phyloP scores from a whole-genome alignment of 2,113 vertebrate genomes.

The Cephalopholis sonnerati region DNA sequence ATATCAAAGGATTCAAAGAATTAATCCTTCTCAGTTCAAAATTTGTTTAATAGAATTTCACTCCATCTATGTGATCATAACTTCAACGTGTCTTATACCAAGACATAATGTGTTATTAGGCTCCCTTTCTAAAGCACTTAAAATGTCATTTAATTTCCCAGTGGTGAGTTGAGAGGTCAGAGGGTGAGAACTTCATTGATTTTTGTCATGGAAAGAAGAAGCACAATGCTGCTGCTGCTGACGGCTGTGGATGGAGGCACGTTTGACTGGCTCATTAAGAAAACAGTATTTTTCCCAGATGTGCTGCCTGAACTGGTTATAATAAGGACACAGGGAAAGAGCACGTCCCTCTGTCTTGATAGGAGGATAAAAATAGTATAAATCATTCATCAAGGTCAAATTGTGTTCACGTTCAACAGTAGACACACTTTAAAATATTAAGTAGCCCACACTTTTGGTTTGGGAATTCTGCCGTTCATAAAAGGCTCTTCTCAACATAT shows the following conservation, averaged over 20 bases:
- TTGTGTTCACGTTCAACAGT: conserved; percentile 30
- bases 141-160: conserved; percentile 59
- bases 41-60: not conserved
- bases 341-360: conserved; percentile 37
- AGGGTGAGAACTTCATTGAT: conserved; percentile 52
- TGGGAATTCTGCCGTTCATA: conserved; percentile 15
- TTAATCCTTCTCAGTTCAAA: not conserved
- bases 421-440: conserved; percentile 50
- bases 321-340: conserved; percentile 38
- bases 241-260: conserved; percentile 4
- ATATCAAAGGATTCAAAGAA: not conserved
- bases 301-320: conserved; percentile 14
- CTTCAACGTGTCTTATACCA: conserved; percentile 14
- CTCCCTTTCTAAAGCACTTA: conserved; percentile 37
- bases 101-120: conserved; percentile 10
- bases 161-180: conserved; percentile 55
- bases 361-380: conserved; percentile 29
- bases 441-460: conserved; percentile 26
- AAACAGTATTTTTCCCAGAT: not conserved
- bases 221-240: conserved; percentile 22
- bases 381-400: conserved; percentile 66
- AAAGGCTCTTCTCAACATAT: conserved; percentile 4
- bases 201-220: conserved; percentile 38
- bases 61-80: not conserved
- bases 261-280: conserved; percentile 39